phyloP scores from a whole-genome alignment of 2,113 vertebrate species.

The Callipepla squamata region DNA sequence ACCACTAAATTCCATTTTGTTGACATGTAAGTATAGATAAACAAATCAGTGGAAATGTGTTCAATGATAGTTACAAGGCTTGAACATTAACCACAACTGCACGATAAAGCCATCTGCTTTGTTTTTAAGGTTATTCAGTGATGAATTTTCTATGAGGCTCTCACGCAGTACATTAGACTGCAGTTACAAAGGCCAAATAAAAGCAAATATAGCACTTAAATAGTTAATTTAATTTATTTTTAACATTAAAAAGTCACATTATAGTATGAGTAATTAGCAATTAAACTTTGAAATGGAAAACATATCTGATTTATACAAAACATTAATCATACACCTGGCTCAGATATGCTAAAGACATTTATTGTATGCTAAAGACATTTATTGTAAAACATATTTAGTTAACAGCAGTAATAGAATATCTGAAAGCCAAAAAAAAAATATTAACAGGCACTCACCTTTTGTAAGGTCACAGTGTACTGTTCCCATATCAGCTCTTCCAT shows the following conservation, averaged over 20 bases:
- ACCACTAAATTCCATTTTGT: not conserved
- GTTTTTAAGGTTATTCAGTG: not conserved
- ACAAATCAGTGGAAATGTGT: not conserved
- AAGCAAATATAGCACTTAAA: not conserved
- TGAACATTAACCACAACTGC: not conserved
- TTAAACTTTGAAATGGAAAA: not conserved
- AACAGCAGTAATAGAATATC: not conserved
- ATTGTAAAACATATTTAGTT: not conserved
- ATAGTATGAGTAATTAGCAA: not conserved
- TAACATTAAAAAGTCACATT: accelerated
- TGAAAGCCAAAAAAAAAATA: constrained; percentile 45
- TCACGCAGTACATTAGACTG: not conserved
- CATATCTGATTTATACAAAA: not conserved
- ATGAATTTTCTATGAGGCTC: not conserved
- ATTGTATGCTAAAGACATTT: not conserved
- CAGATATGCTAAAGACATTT: not conserved
- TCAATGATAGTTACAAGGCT: not conserved
- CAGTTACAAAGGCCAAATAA: not conserved
- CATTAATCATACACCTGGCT: not conserved
- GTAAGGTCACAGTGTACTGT: constrained; percentile 94
- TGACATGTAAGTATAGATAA: not conserved
- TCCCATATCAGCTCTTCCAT: constrained; percentile 96
- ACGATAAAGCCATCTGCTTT: not conserved
- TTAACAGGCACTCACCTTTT: constrained; percentile 82
- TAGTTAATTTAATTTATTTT: not conserved